These are phyloP conservation scores for Amblyornis subalaris DNA, from an alignment of 2,113 vertebrate species.

Conservation along the genomic window DNA sequence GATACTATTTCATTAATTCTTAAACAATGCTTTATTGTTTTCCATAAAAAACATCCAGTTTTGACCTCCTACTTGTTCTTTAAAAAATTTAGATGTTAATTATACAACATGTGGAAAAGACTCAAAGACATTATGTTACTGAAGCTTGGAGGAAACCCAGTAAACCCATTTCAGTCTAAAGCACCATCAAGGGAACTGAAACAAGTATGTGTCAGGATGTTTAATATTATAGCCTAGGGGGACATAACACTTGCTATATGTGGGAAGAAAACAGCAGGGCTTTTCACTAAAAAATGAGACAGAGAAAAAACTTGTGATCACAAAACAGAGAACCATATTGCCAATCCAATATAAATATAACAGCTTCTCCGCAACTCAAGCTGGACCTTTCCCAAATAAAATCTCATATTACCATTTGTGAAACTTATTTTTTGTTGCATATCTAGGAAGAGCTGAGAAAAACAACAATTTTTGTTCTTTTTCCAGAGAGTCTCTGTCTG, in stretches of 20 bases:
- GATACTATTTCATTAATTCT: neutral
- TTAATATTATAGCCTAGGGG: slow-evolving; percentile 56
- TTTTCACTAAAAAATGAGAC: slow-evolving; percentile 58
- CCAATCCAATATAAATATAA: slow-evolving; percentile 45
- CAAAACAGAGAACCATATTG: slow-evolving; percentile 64
- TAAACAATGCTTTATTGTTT: slow-evolving; percentile 21
- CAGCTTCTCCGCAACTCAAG: slow-evolving; percentile 42
- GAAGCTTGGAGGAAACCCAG: slow-evolving; percentile 21
- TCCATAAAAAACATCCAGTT: neutral
- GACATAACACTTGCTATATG: slow-evolving; percentile 47
- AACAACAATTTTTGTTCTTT: slow-evolving; percentile 38
- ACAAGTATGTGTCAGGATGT: slow-evolving; percentile 46
- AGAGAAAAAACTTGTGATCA: slow-evolving; percentile 52
- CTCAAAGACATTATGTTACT: slow-evolving; percentile 28
- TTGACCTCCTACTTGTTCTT: neutral
- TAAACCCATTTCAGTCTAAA: slow-evolving; percentile 53
- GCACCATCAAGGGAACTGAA: slow-evolving; percentile 49
- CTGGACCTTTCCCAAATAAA: slow-evolving; percentile 51
- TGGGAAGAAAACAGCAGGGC: slow-evolving; percentile 56
- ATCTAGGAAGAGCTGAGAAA: slow-evolving; percentile 41
- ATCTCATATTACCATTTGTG: slow-evolving; percentile 44
- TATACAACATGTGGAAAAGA: slow-evolving; percentile 26
- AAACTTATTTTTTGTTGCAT: slow-evolving; percentile 30
- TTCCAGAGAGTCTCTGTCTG: neutral
- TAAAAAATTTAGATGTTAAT: slow-evolving; percentile 64